Evolutionary conservation across 2,113 vertebrate species (phyloP), one percentile per base, ranked within the genome.

Genomic region (Ceyx melanurus): DNA sequence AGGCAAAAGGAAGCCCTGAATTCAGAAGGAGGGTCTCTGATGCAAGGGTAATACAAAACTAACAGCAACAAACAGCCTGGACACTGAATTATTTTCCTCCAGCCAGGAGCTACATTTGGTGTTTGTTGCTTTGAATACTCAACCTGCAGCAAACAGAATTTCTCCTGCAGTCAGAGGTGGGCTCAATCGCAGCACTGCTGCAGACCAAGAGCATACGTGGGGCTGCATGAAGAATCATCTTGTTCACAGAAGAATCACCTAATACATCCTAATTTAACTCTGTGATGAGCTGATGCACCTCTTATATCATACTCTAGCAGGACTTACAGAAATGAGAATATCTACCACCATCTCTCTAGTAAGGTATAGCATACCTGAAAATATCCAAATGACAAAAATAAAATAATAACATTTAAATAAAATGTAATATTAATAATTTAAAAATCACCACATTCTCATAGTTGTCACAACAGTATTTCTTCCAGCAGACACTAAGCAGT

Each of bases 141-240:
- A 46, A 89, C 31, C 66, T 64, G 53, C 22, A 37, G 43, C 37
- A 60, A 75, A 60, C 10, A 58, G 21, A 33, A 5, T 31, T 80
- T 45, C 77, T 74, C 37, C 42, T 46, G 42, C 45, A 26, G 29
- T 11, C 20, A 35, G 11, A 31, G 21, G 5, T 1, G 2, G 29
- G 33, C 10, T 56, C 8, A 80, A 31, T 0, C 2, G 13, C 51
- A 62, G 70, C 19, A 15, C 6, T 57, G 64, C 18, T 6, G 2
- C 33, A 16, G 54, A 35, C 6, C 33, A 33, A 33, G 40, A 20
- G 35, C 31, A 5, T 0, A 4, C 14, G 4, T 1, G 2, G 45
- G 18, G 10, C 23, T 3, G 23, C 0, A 0, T 2, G 28, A 57
- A 78, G 58, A 80, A 23, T 13, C 20, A 15, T 13, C 46, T 6